Conservation (phyloP, 1,140 invertebrate genomes). For the Papilio glaucus region DNA sequence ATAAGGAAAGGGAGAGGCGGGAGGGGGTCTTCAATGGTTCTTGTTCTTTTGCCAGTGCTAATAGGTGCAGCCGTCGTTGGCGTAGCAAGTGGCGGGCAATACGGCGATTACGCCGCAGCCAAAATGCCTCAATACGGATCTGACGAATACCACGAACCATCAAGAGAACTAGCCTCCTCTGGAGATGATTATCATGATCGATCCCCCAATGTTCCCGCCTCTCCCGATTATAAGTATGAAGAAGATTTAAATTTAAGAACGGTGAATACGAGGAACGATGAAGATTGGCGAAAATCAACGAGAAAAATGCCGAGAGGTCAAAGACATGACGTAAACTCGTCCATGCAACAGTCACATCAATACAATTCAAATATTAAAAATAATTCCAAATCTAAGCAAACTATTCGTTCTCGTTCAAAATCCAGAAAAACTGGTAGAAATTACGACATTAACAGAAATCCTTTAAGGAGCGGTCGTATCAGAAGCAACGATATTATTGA, state of each 20-base stretch:
- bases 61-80: constrained; percentile 43
- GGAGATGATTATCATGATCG: constrained; percentile 59
- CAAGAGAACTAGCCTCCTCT: constrained; percentile 31
- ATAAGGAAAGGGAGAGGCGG: constrained; percentile 35
- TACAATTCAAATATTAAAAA: constrained; percentile 19
- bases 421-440: constrained; percentile 20
- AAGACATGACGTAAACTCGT: background rate
- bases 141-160: constrained; percentile 50
- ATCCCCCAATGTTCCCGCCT: constrained; percentile 53
- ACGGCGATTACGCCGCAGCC: constrained; percentile 60
- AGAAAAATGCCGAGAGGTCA: constrained; percentile 17
- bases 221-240: constrained; percentile 64
- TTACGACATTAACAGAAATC: constrained; percentile 1
- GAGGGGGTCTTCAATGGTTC: constrained; percentile 46
- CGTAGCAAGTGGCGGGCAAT: constrained; percentile 46
- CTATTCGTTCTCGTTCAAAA: constrained; percentile 9
- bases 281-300: constrained; percentile 30
- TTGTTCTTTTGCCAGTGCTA: constrained; percentile 42
- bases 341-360: background rate
- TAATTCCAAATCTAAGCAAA: constrained; percentile 27
- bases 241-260: constrained; percentile 42
- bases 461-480: constrained; percentile 24
- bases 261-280: constrained; percentile 8
- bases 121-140: constrained; percentile 65
- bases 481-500: constrained; percentile 36